Conservation (phyloP, 2,888 invertebrate genomes). For the Scaptodrosophila latifasciaeformis region DNA sequence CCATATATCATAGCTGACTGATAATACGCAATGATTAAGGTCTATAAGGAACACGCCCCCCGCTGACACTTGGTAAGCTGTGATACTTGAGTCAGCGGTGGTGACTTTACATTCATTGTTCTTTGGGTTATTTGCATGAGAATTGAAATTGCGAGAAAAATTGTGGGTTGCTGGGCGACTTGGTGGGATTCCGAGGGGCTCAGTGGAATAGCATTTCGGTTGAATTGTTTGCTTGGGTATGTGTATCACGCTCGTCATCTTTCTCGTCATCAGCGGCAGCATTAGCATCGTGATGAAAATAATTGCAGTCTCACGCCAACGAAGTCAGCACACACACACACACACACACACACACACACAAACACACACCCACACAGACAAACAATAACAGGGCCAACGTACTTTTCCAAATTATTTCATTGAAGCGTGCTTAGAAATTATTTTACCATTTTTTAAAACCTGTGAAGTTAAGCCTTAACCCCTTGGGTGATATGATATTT, state of each 20-base stretch:
- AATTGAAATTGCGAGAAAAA: too few relatives aligned
- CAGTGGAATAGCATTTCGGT: too few relatives aligned
- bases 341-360: constrained; percentile 5
- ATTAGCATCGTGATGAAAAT: constrained; percentile 48
- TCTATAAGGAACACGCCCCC: constrained; percentile 22
- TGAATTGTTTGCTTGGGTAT: constrained; percentile 29
- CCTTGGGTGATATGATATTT: too few relatives aligned
- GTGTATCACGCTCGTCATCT: constrained; percentile 37
- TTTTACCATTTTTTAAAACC: constrained; percentile 26
- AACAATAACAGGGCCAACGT: too few relatives aligned
- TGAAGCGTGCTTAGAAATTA: constrained; percentile 52
- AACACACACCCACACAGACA: too few relatives aligned
- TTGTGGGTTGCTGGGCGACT: too few relatives aligned
- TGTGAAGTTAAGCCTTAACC: too few relatives aligned
- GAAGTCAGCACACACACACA: background rate
- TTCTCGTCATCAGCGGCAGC: constrained; percentile 21
- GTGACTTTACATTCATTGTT: constrained; percentile 38
- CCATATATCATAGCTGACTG: constrained; percentile 49
- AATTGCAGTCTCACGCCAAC: constrained; percentile 43
- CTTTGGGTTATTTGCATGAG: too few relatives aligned
- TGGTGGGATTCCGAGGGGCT: too few relatives aligned
- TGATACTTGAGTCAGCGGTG: constrained; percentile 33
- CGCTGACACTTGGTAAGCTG: constrained; percentile 25
- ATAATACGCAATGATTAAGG: constrained; percentile 55
- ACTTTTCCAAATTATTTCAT: constrained; percentile 31